Conservation (phyloP, 2,888 invertebrate species). For the Amaurobius ferox region DNA sequence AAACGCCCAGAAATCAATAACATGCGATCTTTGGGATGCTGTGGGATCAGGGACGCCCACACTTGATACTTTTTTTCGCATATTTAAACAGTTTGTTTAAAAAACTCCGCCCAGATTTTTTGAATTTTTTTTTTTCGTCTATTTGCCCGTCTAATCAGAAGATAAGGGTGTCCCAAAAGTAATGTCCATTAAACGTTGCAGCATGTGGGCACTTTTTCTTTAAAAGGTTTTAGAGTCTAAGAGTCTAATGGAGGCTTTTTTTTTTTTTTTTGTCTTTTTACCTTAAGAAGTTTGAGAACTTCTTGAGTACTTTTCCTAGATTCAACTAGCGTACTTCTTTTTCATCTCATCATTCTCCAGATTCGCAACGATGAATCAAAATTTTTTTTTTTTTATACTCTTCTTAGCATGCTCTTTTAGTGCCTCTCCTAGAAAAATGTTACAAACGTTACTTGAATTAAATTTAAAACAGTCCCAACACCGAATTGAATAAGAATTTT, state of each 20-base stretch:
- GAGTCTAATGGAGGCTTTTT: slow-evolving; percentile 29
- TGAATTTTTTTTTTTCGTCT: slow-evolving; percentile 21
- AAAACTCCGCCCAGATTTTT: slow-evolving; percentile 57
- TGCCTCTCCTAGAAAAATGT: background rate
- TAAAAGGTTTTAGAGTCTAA: slow-evolving; percentile 52
- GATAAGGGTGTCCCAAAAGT: slow-evolving; percentile 53
- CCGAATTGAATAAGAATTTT: background rate
- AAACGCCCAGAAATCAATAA: slow-evolving; percentile 57
- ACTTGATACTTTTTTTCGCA: slow-evolving; percentile 25
- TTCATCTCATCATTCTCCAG: background rate
- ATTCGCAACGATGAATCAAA: background rate
- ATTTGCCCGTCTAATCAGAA: slow-evolving; percentile 61
- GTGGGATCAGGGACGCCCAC: slow-evolving; percentile 29
- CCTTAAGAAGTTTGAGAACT: background rate
- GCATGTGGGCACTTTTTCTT: slow-evolving; percentile 38
- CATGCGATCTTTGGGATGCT: slow-evolving; percentile 29
- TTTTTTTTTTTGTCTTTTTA: slow-evolving; percentile 25
- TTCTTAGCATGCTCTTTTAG: background rate
- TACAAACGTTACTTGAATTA: background rate
- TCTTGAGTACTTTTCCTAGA: slow-evolving; percentile 3
- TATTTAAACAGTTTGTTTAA: slow-evolving; percentile 68
- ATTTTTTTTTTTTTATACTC: background rate
- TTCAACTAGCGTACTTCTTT: background rate
- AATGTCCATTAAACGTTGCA: slow-evolving; percentile 58
- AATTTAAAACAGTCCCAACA: background rate